Evolutionary conservation across 2,888 invertebrate species (phyloP).

Genomic region (Amphipoea lucens): DNA sequence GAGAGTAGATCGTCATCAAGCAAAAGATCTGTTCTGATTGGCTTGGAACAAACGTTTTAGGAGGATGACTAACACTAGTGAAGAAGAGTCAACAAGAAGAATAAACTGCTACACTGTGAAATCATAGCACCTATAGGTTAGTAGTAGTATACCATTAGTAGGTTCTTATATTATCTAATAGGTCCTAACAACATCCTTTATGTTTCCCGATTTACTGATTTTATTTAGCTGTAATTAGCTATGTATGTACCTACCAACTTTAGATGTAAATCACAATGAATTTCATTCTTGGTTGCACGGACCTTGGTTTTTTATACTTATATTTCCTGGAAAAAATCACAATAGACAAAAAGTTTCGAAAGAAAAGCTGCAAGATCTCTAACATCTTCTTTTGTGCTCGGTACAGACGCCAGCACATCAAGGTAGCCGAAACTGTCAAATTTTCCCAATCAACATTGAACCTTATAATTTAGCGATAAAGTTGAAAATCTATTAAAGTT

Average conservation of each 20-base stretch:
- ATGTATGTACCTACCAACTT: neutral
- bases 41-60: neutral
- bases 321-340: neutral
- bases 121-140: neutral
- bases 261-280: neutral
- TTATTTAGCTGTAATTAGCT: neutral
- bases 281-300: neutral
- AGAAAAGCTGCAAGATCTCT: neutral
- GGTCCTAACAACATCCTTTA: neutral
- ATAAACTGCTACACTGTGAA: neutral
- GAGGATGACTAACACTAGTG: neutral
- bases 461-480: too few species aligned
- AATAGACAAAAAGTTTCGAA: neutral
- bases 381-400: neutral
- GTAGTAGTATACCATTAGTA: neutral
- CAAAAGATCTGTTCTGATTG: neutral
- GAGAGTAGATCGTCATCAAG: neutral
- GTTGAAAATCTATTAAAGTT: too few species aligned
- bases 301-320: too few species aligned
- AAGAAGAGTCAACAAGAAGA: neutral
- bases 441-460: too few species aligned
- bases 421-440: too few species aligned
- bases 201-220: neutral
- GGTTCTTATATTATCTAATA: neutral
- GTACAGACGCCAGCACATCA: too few species aligned